Base-by-base conservation (phyloP, 2,113 vertebrate species). In the Thamnaconus septentrionalis region DNA sequence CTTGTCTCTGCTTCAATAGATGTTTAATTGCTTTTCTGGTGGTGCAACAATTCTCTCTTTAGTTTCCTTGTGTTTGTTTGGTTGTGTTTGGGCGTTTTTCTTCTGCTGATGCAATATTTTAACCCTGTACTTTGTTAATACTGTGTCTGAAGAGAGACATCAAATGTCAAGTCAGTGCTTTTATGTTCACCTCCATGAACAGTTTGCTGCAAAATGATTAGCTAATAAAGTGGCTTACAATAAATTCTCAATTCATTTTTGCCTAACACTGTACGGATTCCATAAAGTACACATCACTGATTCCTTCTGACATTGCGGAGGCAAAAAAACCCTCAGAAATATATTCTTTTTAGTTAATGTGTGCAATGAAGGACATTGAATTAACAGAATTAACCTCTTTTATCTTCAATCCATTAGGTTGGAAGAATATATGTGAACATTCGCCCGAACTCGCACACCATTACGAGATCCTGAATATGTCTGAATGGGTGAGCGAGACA, bases 211-310 rank as follows among this genome's bases (percentile, higher is more conserved):
- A 61, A 59, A 0, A 51, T 51, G 56, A 60, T 69, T 9, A 45
- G 43, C 8, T 51, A 83, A 85, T 84, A 86, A 83, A 88, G 47
- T 12, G 65, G 41, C 73, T 84, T 79, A 55, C 41, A 51, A 66
- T 18, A 0, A 78, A 31, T 31, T 31, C 18, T 31, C 18, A 31
- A 31, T 31, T 31, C 18, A 31, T 31, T 31, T 31, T 31, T 31
- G 18, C 18, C 2, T 31, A 31, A 2, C 18, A 31, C 18, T 31
- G 18, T 31, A 31, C 18, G 18, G 18, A 31, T 31, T 31, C 18
- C 18, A 31, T 31, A 31, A 31, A 31, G 18, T 1, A 31, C 18
- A 31, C 18, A 31, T 31, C 2, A 31, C 18, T 31, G 18, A 31
- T 31, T 31, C 18, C 1, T 31, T 31, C 18, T 31, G n/a, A n/a